These are phyloP conservation scores for Theonella swinhoei DNA, from an alignment of 37 sponge, comb jelly and placozoan species.

Conservation along the genomic window DNA sequence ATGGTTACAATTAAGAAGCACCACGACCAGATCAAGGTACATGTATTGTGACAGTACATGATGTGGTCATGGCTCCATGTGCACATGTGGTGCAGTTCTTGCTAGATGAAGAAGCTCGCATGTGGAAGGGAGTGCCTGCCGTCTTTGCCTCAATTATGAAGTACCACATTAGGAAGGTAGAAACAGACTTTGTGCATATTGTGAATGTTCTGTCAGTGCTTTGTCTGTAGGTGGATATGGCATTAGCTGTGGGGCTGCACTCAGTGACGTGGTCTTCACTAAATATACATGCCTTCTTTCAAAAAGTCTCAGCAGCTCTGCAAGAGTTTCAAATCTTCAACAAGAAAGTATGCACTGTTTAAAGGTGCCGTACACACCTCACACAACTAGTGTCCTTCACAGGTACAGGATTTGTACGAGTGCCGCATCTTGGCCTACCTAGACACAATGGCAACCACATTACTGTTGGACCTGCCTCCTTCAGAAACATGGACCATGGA, in stretches of 20 bases:
- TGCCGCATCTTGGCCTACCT: slow-evolving; percentile 78
- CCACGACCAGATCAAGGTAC: slow-evolving; percentile 69
- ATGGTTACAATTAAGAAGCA: slow-evolving; percentile 62
- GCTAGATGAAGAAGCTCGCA: slow-evolving; percentile 40
- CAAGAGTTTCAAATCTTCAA: slow-evolving; percentile 65
- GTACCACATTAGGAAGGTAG: slow-evolving; percentile 52
- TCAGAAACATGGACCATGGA: slow-evolving; percentile 62
- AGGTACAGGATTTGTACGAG: slow-evolving; percentile 69
- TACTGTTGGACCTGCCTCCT: slow-evolving; percentile 69
- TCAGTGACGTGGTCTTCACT: slow-evolving; percentile 93
- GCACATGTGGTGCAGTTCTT: slow-evolving; percentile 25
- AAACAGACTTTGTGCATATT: neutral
- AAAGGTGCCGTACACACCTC: neutral
- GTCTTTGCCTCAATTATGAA: slow-evolving; percentile 44
- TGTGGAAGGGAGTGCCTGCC: slow-evolving; percentile 60
- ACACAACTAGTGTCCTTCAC: neutral
- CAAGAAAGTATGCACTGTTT: slow-evolving; percentile 38
- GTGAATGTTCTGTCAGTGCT: neutral
- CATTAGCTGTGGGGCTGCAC: slow-evolving; percentile 76
- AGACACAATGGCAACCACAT: slow-evolving; percentile 67
- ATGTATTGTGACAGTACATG: neutral
- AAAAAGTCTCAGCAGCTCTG: slow-evolving; percentile 38
- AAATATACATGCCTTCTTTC: slow-evolving; percentile 73
- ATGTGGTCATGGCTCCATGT: neutral
- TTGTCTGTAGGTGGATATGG: slow-evolving; percentile 60